Base-by-base conservation (phyloP, 2,113 vertebrate species). In the Syngnathus typhle region DNA sequence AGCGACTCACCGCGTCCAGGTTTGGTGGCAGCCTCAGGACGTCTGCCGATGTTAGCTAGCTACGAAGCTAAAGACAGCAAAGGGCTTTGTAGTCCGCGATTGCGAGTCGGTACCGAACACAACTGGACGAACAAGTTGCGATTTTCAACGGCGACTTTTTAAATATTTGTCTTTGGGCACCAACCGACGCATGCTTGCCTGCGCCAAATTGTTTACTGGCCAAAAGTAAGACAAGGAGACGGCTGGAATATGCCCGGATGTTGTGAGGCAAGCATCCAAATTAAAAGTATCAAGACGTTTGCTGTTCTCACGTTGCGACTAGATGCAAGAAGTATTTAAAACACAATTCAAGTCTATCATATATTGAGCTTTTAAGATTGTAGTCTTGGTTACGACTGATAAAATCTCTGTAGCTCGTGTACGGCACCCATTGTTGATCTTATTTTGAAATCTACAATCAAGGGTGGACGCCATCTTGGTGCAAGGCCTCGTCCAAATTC, bases 1-100 rank as follows among this genome's bases (percentile, higher is more conserved):
- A 38, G 56, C 13, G 32, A 82, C 82, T 83, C 23, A 86, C 85
- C 83, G 78, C 39, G 67, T 79, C 52, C 72, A 64, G 72, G 74
- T 70, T 69, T 55, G 67, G 68, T n/a, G 18, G 55, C 52, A 56
- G 36, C 44, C 60, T 62, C 59, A 55, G 32, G 39, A 56, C 18
- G 62, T 66, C 59, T 43, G 10, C 61, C 9, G 60, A 32, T 32
- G 83, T 65, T 85, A 84, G 77, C 83, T 70, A 58, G 76, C 69
- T 80, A 86, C 69, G 36, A 44, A 62, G 70, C 74, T 60, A 66
- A 71, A 60, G 54, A 18, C 1, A 11, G 43, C 54, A 27, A 54
- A 44, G 32, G 36, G 38, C 67, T 27, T 41, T 0, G 3, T 5
- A 41, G 36, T 47, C 10, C 8, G 18, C 13, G 60, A 0, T 51